A percentile compares a stretch with the other conserved stretches of the same genome.
Evolutionary conservation across 2,888 invertebrate genomes (phyloP).

Genomic region (Camptogramma bilineatum): DNA sequence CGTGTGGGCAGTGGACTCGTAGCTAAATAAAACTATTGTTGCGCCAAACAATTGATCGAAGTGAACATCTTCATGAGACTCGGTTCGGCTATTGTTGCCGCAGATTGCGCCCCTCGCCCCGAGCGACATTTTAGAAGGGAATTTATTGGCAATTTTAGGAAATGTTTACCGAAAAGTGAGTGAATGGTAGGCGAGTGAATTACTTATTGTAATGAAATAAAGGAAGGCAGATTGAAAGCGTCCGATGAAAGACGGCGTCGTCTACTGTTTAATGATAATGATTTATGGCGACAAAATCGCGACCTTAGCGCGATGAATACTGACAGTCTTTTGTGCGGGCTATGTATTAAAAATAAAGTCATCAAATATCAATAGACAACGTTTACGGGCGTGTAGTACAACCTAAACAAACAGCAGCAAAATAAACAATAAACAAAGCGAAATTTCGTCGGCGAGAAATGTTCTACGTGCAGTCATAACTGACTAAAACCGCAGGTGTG

Average conservation of each 20-base stretch:
- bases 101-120: constrained; percentile 57
- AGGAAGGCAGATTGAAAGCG: constrained; percentile 82
- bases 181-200: constrained; percentile 81
- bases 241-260: constrained; percentile 79
- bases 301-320: constrained; percentile 79
- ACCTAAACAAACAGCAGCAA: constrained; percentile 47
- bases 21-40: constrained; percentile 85
- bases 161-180: constrained; percentile 81
- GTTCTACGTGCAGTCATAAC: constrained; percentile 57
- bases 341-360: constrained; percentile 55
- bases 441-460: constrained; percentile 44
- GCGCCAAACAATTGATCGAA: constrained; percentile 78
- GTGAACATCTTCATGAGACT: constrained; percentile 82
- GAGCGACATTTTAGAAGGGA: constrained; percentile 74
- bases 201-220: constrained; percentile 84
- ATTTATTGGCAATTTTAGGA: constrained; percentile 83
- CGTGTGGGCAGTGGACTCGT: constrained; percentile 83
- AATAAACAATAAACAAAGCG: constrained; percentile 40
- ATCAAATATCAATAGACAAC: constrained; percentile 49
- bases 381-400: constrained; percentile 43
- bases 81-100: constrained; percentile 72
- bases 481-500: constrained; percentile 69
- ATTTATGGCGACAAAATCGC: constrained; percentile 80
- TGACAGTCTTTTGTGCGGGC: constrained; percentile 58
- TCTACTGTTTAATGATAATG: constrained; percentile 80